These are phyloP conservation scores for Etheostoma cragini DNA, from an alignment of 2,113 vertebrate species.

Conservation along the genomic window DNA sequence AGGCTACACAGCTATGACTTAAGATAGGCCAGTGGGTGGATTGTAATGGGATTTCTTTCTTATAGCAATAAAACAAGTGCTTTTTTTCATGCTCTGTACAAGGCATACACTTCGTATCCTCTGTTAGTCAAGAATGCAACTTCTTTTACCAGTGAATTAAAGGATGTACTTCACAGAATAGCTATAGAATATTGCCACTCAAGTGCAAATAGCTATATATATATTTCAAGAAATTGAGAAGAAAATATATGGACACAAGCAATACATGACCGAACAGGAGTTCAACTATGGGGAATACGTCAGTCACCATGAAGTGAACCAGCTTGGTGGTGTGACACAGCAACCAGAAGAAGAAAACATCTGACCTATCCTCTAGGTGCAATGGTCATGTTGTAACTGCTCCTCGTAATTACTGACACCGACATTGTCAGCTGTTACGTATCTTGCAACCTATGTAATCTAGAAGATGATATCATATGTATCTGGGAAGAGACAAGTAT, in stretches of 20 bases:
- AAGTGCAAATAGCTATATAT: neutral
- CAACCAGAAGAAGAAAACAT: neutral
- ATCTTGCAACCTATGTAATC: neutral
- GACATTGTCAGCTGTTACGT: conserved; percentile 4
- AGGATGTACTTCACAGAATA: neutral
- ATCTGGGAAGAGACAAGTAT: neutral
- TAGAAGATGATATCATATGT: neutral
- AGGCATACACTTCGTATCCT: neutral
- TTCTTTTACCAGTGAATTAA: neutral
- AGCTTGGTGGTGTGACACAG: neutral
- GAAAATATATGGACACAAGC: no score
- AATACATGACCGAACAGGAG: neutral
- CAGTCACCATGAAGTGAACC: neutral
- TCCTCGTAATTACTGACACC: neutral
- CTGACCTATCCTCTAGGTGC: neutral
- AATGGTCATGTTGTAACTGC: neutral
- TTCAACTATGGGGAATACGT: neutral
- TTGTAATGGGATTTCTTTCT: conserved; percentile 23
- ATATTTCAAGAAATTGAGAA: neutral
- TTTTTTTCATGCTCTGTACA: neutral
- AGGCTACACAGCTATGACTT: conserved; percentile 24
- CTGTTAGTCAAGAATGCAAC: neutral
- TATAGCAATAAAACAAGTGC: conserved; percentile 2
- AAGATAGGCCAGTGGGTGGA: conserved; percentile 30
- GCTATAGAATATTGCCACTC: neutral